Base-by-base conservation (phyloP, 1,140 invertebrate genomes). In the Drosophila novamexicana region DNA sequence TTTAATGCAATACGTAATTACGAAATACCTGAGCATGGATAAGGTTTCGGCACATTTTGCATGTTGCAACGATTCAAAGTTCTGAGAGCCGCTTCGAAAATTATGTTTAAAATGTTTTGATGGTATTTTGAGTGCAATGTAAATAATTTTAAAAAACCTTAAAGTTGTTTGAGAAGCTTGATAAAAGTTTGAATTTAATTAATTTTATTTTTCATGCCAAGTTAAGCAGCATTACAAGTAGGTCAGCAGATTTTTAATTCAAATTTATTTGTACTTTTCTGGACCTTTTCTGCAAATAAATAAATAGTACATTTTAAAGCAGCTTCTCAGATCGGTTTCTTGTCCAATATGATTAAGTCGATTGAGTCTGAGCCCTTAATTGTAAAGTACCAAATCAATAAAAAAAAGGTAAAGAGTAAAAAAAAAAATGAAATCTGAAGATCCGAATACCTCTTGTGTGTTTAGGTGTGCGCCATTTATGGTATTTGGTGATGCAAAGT, bases 331-430 rank as follows among this genome's bases (percentile, higher is more conserved):
- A 29, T 22, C 22, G 22, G 22, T 22, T 22, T 22, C 22, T 22
- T 22, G 22, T n/a, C 54, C 36, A 40, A 58, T 37, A 16, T 42
- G 22, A 29, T 5, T 29, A 5, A 29, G 4, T 29, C 8, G 22
- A 44, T 16, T 36, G 9, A n/a, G 36, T 58, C 54, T 34, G 14
- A 59, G 14, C 16, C 14, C 45, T 42, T 9, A 50, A 39, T 59
- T 52, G 45, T 68, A 32, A 49, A 34, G 37, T 22, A 44, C n/a
- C 14, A 61, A 67, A 68, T 61, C 65, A 37, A 68, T 59, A 12
- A 14, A 49, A 12, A 22, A 49, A 40, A 49, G 18, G 22, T 5
- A 50, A 52, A 22, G 10, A 16, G 18, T 29, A 32, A 7, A n/a
- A n/a, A n/a, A n/a, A 1, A 34, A n/a, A 50, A 50, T 5, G 16